These are phyloP conservation scores for Bombus fervidus DNA, from an alignment of 1,140 invertebrate species.

Conservation along the genomic window DNA sequence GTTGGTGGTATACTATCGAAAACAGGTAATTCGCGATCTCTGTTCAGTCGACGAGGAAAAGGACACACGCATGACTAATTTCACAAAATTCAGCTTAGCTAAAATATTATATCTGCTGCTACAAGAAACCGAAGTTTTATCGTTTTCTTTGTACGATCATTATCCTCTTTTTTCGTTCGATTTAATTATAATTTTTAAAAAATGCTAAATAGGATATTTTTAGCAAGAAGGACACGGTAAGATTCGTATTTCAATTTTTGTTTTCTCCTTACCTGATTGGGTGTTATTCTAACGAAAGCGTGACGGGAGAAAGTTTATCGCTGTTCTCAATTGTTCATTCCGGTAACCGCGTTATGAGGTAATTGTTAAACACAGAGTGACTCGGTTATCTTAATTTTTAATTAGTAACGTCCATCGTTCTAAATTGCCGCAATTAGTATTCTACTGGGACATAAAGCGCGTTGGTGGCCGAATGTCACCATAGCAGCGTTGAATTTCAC, in stretches of 20 bases:
- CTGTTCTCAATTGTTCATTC: conserved; percentile 42
- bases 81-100: not conserved
- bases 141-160: too few relatives aligned
- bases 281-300: not conserved
- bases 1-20: not conserved
- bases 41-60: not conserved
- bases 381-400: conserved; percentile 48
- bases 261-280: not conserved
- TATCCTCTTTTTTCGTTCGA: not conserved
- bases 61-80: not conserved
- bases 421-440: conserved; percentile 53
- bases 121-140: too few relatives aligned
- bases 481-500: conserved; percentile 33
- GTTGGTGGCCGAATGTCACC: conserved; percentile 36
- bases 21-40: not conserved
- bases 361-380: conserved; percentile 42
- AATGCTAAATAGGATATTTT: too few relatives aligned
- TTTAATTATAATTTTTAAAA: too few relatives aligned
- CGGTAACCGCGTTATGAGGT: conserved; percentile 30
- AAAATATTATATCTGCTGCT: not conserved
- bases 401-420: conserved; percentile 49
- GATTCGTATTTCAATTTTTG: not conserved
- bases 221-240: not conserved
- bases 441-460: conserved; percentile 32
- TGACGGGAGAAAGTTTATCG: conserved; percentile 27